Evolutionary conservation across 1,140 invertebrate species (phyloP).

Genomic region (Leptopilina boulardi): DNA sequence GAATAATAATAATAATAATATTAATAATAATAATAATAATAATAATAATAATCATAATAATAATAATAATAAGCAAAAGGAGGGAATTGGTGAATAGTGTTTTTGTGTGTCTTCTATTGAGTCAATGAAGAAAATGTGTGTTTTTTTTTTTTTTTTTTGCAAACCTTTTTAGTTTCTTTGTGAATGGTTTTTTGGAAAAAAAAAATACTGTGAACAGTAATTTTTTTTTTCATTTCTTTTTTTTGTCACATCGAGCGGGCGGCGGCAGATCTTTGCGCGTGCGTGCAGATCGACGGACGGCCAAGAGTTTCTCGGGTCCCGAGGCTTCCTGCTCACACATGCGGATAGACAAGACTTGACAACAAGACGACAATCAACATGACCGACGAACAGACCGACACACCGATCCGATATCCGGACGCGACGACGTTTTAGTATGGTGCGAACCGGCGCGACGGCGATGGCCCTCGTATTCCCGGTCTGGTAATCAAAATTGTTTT

Average conservation of each 20-base stretch:
- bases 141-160: too few relatives aligned
- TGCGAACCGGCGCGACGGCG: slow-evolving; percentile 87
- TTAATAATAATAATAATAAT: too few relatives aligned
- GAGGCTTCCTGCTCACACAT: slow-evolving; percentile 73
- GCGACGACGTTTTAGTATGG: slow-evolving; percentile 82
- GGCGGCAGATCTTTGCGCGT: slow-evolving; percentile 70
- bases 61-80: too few relatives aligned
- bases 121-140: neutral
- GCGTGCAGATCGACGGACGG: slow-evolving; percentile 68
- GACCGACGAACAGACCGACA: slow-evolving; percentile 72
- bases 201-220: too few relatives aligned
- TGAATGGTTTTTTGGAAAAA: slow-evolving; percentile 52
- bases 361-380: slow-evolving; percentile 38
- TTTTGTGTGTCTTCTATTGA: slow-evolving; percentile 31
- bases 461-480: slow-evolving; percentile 83
- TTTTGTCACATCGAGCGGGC: slow-evolving; percentile 58
- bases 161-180: slow-evolving; percentile 49
- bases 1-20: too few relatives aligned
- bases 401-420: slow-evolving; percentile 73
- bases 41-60: too few relatives aligned
- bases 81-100: slow-evolving; percentile 36
- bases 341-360: slow-evolving; percentile 25
- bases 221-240: slow-evolving; percentile 48
- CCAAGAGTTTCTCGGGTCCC: slow-evolving; percentile 73
- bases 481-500: slow-evolving; percentile 76